Conservation (phyloP, 2,113 vertebrate genomes). For the Morone saxatilis region DNA sequence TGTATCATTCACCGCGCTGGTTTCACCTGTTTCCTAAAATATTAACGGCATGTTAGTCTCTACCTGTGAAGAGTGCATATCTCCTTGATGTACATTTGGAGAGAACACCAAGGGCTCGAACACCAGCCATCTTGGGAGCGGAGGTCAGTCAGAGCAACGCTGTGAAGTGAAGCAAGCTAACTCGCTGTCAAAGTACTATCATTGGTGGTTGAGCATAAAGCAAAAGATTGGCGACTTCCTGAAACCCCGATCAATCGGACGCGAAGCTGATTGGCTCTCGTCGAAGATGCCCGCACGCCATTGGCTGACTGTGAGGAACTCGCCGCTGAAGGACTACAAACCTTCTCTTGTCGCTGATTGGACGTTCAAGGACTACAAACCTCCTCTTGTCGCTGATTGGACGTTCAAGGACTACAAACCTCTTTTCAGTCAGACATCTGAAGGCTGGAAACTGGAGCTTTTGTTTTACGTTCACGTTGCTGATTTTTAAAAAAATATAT, state of each 20-base stretch:
- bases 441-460: background rate
- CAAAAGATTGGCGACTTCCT: constrained; percentile 2
- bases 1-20: background rate
- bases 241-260: background rate
- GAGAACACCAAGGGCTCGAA: constrained; percentile 81
- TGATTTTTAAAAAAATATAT: too few species aligned
- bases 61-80: constrained; percentile 78
- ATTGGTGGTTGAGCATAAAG: background rate
- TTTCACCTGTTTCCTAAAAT: too few species aligned
- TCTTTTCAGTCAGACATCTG: background rate
- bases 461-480: background rate
- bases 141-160: constrained; percentile 70
- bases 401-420: too few species aligned
- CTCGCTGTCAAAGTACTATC: constrained; percentile 27
- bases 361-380: too few species aligned
- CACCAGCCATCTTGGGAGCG: constrained; percentile 83
- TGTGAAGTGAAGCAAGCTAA: constrained; percentile 8
- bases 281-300: background rate
- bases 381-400: background rate
- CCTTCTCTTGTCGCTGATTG: too few species aligned
- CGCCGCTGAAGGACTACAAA: constrained; percentile 6
- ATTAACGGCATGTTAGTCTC: background rate
- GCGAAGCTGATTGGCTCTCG: constrained; percentile 46
- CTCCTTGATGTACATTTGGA: constrained; percentile 74
- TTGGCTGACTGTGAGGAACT: constrained; percentile 33